phyloP scores from a whole-genome alignment of 1,140 invertebrate species.

The Belonocnema kinseyi region DNA sequence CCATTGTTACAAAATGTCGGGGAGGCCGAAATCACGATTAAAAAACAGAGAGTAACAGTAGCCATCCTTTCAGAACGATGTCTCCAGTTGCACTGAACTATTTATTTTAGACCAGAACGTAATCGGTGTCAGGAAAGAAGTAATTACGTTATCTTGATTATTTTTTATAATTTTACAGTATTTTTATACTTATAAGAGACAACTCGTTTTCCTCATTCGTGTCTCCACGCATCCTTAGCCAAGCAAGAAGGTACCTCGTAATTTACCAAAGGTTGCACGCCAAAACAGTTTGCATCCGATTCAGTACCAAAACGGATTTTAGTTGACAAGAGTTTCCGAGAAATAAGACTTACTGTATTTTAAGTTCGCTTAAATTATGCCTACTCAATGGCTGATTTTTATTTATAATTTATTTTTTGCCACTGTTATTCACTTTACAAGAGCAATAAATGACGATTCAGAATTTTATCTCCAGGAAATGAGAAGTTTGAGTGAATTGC shows the following conservation, averaged over 20 bases:
- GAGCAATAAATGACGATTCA: conserved; percentile 23
- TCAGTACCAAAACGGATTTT: background rate
- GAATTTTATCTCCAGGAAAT: conserved; percentile 68
- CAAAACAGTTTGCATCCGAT: background rate
- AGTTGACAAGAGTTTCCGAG: background rate
- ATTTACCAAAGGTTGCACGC: background rate
- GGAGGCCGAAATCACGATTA: conserved; percentile 26
- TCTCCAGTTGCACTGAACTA: conserved; percentile 43
- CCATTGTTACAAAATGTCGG: conserved; percentile 41
- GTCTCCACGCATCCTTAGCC: conserved; percentile 60
- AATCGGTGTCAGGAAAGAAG: conserved; percentile 34
- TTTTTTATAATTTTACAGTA: conserved; percentile 4
- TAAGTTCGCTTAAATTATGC: background rate
- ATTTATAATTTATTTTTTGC: background rate
- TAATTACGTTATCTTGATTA: conserved; percentile 33
- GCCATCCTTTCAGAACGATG: conserved; percentile 53
- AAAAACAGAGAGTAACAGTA: conserved; percentile 38
- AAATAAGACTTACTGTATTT: background rate
- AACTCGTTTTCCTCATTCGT: conserved; percentile 32
- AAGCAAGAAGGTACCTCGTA: conserved; percentile 53
- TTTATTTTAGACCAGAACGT: background rate
- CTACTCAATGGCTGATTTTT: background rate
- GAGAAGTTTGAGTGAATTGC: conserved; percentile 75
- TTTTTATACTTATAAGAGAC: conserved; percentile 24
- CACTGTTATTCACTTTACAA: background rate